Evolutionary conservation across 1,140 invertebrate genomes (phyloP).

Genomic region (Eriosoma lanigerum): DNA sequence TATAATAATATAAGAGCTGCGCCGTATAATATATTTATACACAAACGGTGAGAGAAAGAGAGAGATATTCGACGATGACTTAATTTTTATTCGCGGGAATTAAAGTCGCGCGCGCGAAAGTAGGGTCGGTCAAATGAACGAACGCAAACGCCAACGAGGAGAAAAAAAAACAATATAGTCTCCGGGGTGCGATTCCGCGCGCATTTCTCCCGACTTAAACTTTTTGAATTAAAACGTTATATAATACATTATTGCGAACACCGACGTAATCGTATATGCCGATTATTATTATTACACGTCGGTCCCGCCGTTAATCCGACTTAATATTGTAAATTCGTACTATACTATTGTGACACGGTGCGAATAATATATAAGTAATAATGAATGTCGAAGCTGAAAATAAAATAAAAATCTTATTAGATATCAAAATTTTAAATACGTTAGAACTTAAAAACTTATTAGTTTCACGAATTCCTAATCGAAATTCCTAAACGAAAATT

Average conservation of each 20-base stretch:
- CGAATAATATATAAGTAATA: too few species aligned
- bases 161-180: conserved; percentile 22
- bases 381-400: too few species aligned
- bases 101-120: conserved; percentile 8
- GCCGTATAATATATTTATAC: not conserved
- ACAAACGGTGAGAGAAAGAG: not conserved
- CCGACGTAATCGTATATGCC: not conserved
- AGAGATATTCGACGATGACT: conserved; percentile 44
- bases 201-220: not conserved
- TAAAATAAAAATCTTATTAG: too few species aligned
- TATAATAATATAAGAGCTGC: too few species aligned
- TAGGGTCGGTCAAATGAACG: conserved; percentile 17
- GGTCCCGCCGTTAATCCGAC: not conserved
- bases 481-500: too few species aligned
- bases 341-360: too few species aligned
- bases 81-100: conserved; percentile 50
- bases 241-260: not conserved
- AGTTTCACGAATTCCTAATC: too few species aligned
- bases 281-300: conserved; percentile 12
- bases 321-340: conserved; percentile 10
- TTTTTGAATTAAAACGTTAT: conserved; percentile 50
- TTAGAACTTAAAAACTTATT: too few species aligned
- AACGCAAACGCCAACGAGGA: not conserved
- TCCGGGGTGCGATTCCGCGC: conserved; percentile 37
- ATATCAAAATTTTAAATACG: too few species aligned